A percentile compares a stretch with the other conserved stretches of the same genome.
phyloP scores from a whole-genome alignment of 2,797 vertebrate species.

The Urocyon cinereoargenteus region DNA sequence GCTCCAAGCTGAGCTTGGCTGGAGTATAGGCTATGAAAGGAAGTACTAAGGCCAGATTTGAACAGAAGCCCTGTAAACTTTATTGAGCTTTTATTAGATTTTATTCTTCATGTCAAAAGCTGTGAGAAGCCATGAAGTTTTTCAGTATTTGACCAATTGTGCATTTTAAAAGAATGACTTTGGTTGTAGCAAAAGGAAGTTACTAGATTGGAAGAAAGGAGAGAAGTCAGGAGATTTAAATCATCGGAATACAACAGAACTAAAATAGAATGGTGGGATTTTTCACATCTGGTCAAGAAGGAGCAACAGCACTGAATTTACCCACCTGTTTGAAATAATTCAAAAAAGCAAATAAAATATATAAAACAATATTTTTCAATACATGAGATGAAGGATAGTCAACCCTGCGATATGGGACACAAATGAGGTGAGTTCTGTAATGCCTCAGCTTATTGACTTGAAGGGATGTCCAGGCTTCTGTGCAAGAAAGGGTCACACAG shows the following conservation, averaged over 20 bases:
- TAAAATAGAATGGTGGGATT: background rate
- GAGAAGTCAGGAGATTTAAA: background rate
- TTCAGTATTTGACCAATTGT: slow-evolving; percentile 8
- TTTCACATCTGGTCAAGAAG: background rate
- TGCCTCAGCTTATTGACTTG: background rate
- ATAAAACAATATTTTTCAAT: background rate
- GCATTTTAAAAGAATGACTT: background rate
- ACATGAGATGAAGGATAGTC: background rate
- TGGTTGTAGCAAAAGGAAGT: background rate
- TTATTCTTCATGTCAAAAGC: background rate
- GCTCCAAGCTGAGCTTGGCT: background rate
- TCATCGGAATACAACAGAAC: background rate
- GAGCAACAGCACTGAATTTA: background rate
- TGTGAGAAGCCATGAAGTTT: background rate
- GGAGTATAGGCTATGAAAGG: background rate
- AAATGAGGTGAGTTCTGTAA: background rate
- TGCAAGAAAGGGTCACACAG: background rate
- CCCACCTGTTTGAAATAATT: background rate
- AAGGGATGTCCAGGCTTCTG: background rate
- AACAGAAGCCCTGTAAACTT: background rate
- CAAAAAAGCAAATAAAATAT: background rate
- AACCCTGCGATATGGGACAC: background rate
- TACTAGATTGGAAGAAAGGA: background rate
- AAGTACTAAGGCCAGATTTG: background rate
- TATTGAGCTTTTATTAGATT: background rate